Conservation (phyloP, 2,113 vertebrate species). For the Electrona antarctica region DNA sequence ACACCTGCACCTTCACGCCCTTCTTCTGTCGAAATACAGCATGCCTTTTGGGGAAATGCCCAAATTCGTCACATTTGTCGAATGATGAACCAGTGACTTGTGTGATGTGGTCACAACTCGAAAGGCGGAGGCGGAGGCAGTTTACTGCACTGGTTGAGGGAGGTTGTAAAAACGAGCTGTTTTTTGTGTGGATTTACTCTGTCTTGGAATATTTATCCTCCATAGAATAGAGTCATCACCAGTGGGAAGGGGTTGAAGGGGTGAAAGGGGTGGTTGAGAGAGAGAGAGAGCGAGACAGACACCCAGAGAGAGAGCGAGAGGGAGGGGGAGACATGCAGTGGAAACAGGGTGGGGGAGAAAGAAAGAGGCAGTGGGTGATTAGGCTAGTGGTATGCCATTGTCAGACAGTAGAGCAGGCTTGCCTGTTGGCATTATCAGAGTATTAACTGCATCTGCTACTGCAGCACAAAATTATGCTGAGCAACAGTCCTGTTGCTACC, state of each 20-base stretch:
- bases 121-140: too few species aligned
- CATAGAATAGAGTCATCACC: too few species aligned
- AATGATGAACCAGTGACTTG: too few species aligned
- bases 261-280: background rate
- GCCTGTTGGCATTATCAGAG: conserved; percentile 50
- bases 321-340: background rate
- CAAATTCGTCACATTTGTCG: too few species aligned
- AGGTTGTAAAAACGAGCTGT: too few species aligned
- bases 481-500: conserved; percentile 31
- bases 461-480: conserved; percentile 61
- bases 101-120: background rate
- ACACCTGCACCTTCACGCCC: background rate
- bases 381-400: conserved; percentile 51
- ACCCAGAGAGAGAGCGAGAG: background rate
- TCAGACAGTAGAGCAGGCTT: conserved; percentile 38
- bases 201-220: too few species aligned
- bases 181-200: too few species aligned
- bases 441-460: conserved; percentile 52
- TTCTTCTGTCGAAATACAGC: background rate
- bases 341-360: background rate
- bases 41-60: too few species aligned
- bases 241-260: background rate
- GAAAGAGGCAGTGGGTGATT: conserved; percentile 40
- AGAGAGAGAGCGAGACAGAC: background rate
- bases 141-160: too few species aligned